These are phyloP conservation scores for Drosophila lowei DNA, from an alignment of 1,140 invertebrate genomes.

Conservation along the genomic window DNA sequence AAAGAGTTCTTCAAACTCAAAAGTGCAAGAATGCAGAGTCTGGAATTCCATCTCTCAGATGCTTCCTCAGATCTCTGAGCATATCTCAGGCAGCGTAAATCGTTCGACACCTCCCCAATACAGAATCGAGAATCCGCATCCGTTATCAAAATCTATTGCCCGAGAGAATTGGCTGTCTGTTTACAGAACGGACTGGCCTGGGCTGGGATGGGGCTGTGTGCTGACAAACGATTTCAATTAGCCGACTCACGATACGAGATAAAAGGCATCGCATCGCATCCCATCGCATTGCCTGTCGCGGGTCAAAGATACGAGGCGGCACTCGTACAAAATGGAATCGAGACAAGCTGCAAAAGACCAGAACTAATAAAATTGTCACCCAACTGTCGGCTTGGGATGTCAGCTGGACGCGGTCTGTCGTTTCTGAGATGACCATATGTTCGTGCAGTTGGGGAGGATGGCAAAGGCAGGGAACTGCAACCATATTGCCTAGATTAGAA, in stretches of 20 bases:
- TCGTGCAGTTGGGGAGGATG: constrained; percentile 6
- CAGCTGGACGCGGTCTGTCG: constrained; percentile 13
- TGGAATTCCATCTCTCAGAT: too few relatives aligned
- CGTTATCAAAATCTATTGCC: constrained; percentile 63
- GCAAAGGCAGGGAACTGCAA: constrained; percentile 20
- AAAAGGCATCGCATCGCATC: constrained; percentile 57
- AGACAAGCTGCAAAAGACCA: constrained; percentile 42
- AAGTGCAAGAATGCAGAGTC: constrained; percentile 6
- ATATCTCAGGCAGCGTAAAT: constrained; percentile 33
- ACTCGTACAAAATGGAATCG: constrained; percentile 52
- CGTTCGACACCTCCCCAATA: constrained; percentile 36
- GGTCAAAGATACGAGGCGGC: constrained; percentile 47
- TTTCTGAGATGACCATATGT: constrained; percentile 52
- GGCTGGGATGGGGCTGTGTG: constrained; percentile 23
- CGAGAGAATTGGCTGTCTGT: constrained; percentile 47
- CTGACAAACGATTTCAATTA: constrained; percentile 81
- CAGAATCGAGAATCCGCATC: constrained; percentile 36
- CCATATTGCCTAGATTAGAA: constrained; percentile 74
- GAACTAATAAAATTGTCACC: constrained; percentile 75
- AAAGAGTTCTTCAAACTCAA: constrained; percentile 16
- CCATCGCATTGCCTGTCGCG: constrained; percentile 46
- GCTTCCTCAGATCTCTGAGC: neutral
- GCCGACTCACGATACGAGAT: constrained; percentile 55
- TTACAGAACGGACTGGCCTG: constrained; percentile 44
- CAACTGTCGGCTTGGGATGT: constrained; percentile 35